Conservation (phyloP, 2,888 invertebrate genomes). For the Malthinus flaveolus region DNA sequence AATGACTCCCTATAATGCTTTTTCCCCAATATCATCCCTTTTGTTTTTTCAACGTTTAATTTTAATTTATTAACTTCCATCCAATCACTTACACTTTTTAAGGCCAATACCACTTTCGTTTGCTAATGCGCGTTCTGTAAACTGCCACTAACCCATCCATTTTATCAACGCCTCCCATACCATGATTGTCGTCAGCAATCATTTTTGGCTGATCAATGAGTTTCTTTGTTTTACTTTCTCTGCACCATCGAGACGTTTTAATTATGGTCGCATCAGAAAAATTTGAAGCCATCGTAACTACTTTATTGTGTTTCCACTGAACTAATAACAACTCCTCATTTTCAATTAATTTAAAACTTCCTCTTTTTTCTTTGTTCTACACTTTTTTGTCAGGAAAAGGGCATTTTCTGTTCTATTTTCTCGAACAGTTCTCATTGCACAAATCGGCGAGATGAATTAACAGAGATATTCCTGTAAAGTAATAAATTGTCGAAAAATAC, state of each 20-base stretch:
- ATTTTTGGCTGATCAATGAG: background rate
- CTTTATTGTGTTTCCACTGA: background rate
- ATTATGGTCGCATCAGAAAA: background rate
- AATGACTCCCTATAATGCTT: too few relatives aligned
- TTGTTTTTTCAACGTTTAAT: too few relatives aligned
- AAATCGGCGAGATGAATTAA: too few relatives aligned
- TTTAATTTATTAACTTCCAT: too few relatives aligned
- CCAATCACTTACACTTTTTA: too few relatives aligned
- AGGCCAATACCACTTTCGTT: too few relatives aligned
- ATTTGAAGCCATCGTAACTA: background rate
- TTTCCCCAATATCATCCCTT: too few relatives aligned
- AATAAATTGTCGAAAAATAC: too few relatives aligned
- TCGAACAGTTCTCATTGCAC: slow-evolving; percentile 23
- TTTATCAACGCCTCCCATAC: background rate
- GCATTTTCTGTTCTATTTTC: slow-evolving; percentile 23
- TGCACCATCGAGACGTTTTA: background rate
- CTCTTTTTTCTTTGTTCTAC: slow-evolving; percentile 19
- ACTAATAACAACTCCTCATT: too few relatives aligned
- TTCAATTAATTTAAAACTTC: slow-evolving; percentile 8
- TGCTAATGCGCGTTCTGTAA: too few relatives aligned
- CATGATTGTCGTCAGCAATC: background rate
- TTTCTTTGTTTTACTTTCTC: background rate
- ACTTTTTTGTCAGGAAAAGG: slow-evolving; percentile 20
- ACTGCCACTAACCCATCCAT: background rate
- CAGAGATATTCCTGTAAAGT: too few relatives aligned